Evolutionary conservation across 2,113 vertebrate genomes (phyloP).

Genomic region (Perca fluviatilis): DNA sequence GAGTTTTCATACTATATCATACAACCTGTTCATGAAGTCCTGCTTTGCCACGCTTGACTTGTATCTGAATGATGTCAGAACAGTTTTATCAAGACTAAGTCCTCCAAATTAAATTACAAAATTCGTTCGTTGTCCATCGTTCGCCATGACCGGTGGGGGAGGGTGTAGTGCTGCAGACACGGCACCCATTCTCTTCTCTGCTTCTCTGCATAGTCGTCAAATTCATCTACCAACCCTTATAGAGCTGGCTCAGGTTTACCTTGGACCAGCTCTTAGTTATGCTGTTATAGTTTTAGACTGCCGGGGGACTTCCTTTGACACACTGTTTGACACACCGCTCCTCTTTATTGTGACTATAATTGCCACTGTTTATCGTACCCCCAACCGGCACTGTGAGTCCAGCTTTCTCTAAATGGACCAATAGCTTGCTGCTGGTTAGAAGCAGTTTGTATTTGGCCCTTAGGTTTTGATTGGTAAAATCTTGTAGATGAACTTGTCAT

Average conservation of each 20-base stretch:
- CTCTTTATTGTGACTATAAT: too few relatives aligned
- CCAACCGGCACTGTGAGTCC: not conserved
- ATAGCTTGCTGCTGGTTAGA: not conserved
- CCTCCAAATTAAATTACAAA: not conserved
- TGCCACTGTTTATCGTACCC: too few relatives aligned
- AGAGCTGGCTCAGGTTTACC: too few relatives aligned
- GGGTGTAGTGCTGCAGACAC: too few relatives aligned
- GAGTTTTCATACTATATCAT: too few relatives aligned
- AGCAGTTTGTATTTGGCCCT: not conserved
- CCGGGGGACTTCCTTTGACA: too few relatives aligned
- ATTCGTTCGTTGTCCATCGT: not conserved
- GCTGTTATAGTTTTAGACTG: too few relatives aligned
- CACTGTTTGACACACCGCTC: too few relatives aligned
- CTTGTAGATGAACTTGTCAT: not conserved
- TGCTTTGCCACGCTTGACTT: not conserved
- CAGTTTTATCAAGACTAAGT: not conserved
- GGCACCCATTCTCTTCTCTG: too few relatives aligned
- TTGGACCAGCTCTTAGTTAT: too few relatives aligned
- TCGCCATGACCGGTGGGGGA: not conserved
- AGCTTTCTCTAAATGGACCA: not conserved
- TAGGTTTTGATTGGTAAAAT: not conserved
- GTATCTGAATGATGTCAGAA: not conserved
- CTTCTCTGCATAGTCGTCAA: too few relatives aligned
- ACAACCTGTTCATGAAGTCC: not conserved
- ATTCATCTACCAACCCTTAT: too few relatives aligned